phyloP scores from a whole-genome alignment of 2,888 invertebrate genomes.

The Brassicogethes aeneus region DNA sequence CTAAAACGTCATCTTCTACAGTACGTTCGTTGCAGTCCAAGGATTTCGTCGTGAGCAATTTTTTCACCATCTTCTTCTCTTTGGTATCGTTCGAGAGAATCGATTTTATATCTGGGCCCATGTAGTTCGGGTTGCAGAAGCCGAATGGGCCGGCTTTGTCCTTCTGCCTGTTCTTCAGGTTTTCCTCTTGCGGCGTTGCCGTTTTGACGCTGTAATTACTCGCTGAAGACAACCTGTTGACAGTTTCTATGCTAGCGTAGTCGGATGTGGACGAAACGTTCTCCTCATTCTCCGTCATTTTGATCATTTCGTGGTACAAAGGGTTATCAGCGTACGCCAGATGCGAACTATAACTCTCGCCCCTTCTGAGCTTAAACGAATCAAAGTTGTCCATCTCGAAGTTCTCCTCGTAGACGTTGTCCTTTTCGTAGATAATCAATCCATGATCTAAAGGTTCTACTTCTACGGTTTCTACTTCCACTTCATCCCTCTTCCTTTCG shows the following conservation, averaged over 20 bases:
- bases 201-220: slow-evolving; percentile 42
- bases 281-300: slow-evolving; percentile 47
- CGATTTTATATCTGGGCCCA: slow-evolving; percentile 53
- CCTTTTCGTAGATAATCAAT: slow-evolving; percentile 10
- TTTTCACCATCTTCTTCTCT: slow-evolving; percentile 20
- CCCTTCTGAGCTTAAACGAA: slow-evolving; percentile 43
- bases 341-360: slow-evolving; percentile 49
- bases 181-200: slow-evolving; percentile 36
- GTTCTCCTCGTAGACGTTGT: slow-evolving; percentile 9
- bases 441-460: slow-evolving; percentile 10
- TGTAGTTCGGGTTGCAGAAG: slow-evolving; percentile 69
- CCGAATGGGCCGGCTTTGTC: slow-evolving; percentile 48
- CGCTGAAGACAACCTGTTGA: slow-evolving; percentile 47
- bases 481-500: slow-evolving; percentile 12
- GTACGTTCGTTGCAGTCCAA: slow-evolving; percentile 9
- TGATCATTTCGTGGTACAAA: slow-evolving; percentile 47
- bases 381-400: slow-evolving; percentile 39
- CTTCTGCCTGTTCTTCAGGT: slow-evolving; percentile 25
- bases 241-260: slow-evolving; percentile 65
- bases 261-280: slow-evolving; percentile 63
- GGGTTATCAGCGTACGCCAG: slow-evolving; percentile 41
- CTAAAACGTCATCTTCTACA: slow-evolving; percentile 30
- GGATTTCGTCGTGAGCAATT: slow-evolving; percentile 16
- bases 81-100: slow-evolving; percentile 23
- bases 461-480: slow-evolving; percentile 19